phyloP scores from a whole-genome alignment of 2,797 vertebrate genomes.

The Graptemys geographica region DNA sequence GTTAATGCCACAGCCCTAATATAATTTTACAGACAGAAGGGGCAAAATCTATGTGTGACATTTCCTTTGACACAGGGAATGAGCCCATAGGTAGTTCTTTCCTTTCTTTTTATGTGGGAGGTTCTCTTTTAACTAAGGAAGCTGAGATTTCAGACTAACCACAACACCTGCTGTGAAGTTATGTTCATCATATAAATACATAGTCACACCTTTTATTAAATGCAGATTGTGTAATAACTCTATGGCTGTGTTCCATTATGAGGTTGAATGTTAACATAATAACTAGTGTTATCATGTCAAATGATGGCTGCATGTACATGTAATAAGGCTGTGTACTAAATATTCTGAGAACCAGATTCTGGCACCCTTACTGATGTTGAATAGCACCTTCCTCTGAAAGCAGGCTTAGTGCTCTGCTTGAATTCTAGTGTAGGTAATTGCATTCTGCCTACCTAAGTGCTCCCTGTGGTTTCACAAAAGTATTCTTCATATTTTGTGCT shows the following conservation, averaged over 20 bases:
- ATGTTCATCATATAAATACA: not conserved
- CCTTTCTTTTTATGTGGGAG: not conserved
- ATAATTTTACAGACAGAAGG: not conserved
- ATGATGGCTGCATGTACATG: not conserved
- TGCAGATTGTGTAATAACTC: not conserved
- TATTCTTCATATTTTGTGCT: constrained; percentile 10
- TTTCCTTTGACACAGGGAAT: not conserved
- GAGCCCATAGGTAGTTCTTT: not conserved
- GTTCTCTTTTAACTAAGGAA: not conserved
- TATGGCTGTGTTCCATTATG: constrained; percentile 16
- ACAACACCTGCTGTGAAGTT: constrained; percentile 23
- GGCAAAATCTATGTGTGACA: not conserved
- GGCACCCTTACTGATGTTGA: not conserved
- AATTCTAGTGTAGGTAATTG: constrained; percentile 15
- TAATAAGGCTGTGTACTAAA: constrained; percentile 25
- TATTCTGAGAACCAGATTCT: constrained; percentile 14
- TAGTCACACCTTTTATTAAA: not conserved
- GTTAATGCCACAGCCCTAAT: not conserved
- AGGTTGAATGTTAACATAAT: constrained; percentile 8
- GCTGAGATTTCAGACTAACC: constrained; percentile 16
- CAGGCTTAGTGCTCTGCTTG: not conserved
- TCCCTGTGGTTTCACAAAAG: not conserved
- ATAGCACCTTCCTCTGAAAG: not conserved
- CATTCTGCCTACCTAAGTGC: not conserved
- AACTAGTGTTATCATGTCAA: constrained; percentile 6